A percentile compares a stretch with the other conserved stretches of the same genome.
These are phyloP conservation scores for Zaprionus lachaisei DNA, from an alignment of 1,140 invertebrate genomes.

Conservation along the genomic window DNA sequence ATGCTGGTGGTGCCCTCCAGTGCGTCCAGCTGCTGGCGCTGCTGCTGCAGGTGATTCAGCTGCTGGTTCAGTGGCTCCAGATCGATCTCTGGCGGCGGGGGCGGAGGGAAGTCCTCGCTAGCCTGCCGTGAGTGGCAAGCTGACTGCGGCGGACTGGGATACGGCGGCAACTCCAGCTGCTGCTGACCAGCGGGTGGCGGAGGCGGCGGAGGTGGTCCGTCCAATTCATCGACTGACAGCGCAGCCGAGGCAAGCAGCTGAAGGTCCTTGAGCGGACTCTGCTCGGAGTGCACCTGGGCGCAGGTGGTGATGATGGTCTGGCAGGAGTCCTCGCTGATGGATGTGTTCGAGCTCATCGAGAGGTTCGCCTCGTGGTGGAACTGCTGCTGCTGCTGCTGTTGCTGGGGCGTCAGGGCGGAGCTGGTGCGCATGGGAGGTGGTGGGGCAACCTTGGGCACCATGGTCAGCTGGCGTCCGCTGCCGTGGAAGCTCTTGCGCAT, in stretches of 20 bases:
- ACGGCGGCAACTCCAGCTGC: slow-evolving; percentile 89
- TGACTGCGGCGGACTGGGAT: slow-evolving; percentile 90
- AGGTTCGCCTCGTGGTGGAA: slow-evolving; percentile 83
- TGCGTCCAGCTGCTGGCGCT: slow-evolving; percentile 71
- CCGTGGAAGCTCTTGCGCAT: slow-evolving; percentile 96
- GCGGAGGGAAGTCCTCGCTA: slow-evolving; percentile 95
- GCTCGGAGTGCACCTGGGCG: slow-evolving; percentile 92
- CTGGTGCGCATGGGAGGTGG: slow-evolving; percentile 94
- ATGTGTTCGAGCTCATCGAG: slow-evolving; percentile 89
- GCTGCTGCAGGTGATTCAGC: slow-evolving; percentile 85
- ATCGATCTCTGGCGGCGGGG: slow-evolving; percentile 92
- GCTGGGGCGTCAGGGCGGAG: slow-evolving; percentile 86
- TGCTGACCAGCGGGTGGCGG: slow-evolving; percentile 52
- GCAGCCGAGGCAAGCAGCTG: slow-evolving; percentile 71
- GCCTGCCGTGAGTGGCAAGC: slow-evolving; percentile 92
- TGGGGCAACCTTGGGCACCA: slow-evolving; percentile 92
- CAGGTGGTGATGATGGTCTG: slow-evolving; percentile 89
- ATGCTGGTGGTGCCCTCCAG: slow-evolving; percentile 86
- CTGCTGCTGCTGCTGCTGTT: slow-evolving; percentile 68
- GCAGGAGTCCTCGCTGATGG: slow-evolving; percentile 93
- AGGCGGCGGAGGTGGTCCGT: slow-evolving; percentile 27
- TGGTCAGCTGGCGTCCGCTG: slow-evolving; percentile 91
- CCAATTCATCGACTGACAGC: neutral
- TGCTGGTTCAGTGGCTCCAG: slow-evolving; percentile 87
- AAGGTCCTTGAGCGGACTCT: slow-evolving; percentile 87